Evolutionary conservation across 2,113 vertebrate species (phyloP), one percentile per base, ranked within the genome.

Genomic region (Piaya cayana): DNA sequence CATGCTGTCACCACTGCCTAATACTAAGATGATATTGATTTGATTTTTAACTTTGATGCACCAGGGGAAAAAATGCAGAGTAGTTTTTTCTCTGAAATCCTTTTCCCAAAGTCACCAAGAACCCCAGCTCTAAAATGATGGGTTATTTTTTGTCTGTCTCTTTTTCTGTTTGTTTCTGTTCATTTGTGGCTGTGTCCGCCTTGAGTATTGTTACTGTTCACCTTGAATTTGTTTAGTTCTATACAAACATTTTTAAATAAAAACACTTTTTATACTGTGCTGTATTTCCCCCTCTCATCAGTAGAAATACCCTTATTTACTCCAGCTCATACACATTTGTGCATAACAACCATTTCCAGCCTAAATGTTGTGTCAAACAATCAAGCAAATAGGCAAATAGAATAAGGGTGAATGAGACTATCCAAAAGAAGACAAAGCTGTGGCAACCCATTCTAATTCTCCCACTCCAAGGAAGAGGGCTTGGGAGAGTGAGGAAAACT

Each of bases 11-110:
- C 96, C 97, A 98, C 97, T 69, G 0, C 97, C 96, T 97, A 97
- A 98, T 97, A 97, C 97, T 96, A 96, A 97, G 97, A 98, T 95
- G 79, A 92, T 97, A 98, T 97, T 97, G 98, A 98, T 98, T 97
- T 82, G 69, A 97, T 98, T 98, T 98, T 98, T 98, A 98, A 97
- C 96, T 97, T 96, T 96, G 94, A 98, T 96, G 93, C 91, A 96
- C 89, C 90, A 97, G 75, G 77, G 90, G 96, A 94, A 95, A 95
- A 97, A 93, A 95, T 88, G 93, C 92, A 97, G 88, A 96, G 58
- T 94, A 90, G 79, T 92, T 90, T 67, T 96, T 96, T 96, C 94
- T 88, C 82, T 96, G 92, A 97, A 96, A 93, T 96, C 71, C 34
- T 91, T 93, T 92, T 96, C 96, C 92, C 80, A 88, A 92, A 96